These are phyloP conservation scores for Conomelus anceps DNA, from an alignment of 2,888 invertebrate genomes.

Conservation along the genomic window DNA sequence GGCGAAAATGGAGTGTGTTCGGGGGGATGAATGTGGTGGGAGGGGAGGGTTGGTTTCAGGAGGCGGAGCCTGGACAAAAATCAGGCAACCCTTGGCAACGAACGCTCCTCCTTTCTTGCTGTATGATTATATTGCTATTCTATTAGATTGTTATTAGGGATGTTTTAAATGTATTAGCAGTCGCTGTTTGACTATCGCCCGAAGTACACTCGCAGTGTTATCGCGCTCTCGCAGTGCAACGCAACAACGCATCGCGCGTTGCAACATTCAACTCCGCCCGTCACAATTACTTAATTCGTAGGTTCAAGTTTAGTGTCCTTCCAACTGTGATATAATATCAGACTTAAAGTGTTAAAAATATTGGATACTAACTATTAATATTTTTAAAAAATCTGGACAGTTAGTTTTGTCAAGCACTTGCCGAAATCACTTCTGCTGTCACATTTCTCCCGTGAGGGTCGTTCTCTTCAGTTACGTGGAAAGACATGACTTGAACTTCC, in stretches of 20 bases:
- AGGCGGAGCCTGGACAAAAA: constrained; percentile 31
- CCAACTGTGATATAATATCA: too few species aligned
- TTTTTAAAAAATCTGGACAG: too few species aligned
- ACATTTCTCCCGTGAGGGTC: background rate
- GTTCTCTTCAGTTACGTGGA: background rate
- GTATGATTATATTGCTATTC: constrained; percentile 34
- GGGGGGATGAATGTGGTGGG: too few species aligned
- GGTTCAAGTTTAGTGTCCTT: too few species aligned
- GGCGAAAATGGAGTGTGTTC: background rate
- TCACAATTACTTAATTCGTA: too few species aligned
- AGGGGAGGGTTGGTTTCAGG: constrained; percentile 22
- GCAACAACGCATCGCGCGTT: too few species aligned
- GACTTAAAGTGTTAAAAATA: too few species aligned
- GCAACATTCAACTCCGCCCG: too few species aligned
- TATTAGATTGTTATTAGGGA: constrained; percentile 30
- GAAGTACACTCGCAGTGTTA: background rate
- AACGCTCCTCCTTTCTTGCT: constrained; percentile 19
- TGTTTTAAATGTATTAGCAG: constrained; percentile 31
- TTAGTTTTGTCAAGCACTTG: too few species aligned
- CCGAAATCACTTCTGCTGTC: too few species aligned
- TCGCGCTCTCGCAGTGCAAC: background rate
- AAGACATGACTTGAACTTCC: background rate
- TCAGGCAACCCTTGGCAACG: constrained; percentile 28
- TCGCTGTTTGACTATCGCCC: constrained; percentile 16
- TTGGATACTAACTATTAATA: too few species aligned